Percentiles rank a stretch among this genome's conserved stretches.
Evolutionary conservation across 2,797 vertebrate species (phyloP).

Genomic region (Gallinago solitaria): DNA sequence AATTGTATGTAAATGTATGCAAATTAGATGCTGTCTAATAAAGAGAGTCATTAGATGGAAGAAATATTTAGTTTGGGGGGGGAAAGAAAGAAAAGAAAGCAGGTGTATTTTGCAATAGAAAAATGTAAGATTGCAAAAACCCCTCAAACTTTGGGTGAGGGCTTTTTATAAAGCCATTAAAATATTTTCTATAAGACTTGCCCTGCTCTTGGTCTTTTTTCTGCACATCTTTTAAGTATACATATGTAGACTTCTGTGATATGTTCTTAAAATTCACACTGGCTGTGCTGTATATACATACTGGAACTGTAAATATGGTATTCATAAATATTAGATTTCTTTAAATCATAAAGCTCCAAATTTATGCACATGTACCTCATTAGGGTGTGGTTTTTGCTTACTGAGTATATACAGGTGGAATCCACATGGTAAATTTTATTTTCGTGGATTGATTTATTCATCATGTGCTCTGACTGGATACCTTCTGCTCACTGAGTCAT

Average conservation of each 20-base stretch:
- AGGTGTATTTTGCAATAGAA: conserved; percentile 83
- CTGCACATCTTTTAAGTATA: neutral
- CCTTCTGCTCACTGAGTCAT: neutral
- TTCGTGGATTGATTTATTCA: conserved; percentile 3
- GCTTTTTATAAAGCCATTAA: conserved; percentile 74
- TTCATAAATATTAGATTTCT: neutral
- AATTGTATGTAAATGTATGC: conserved; percentile 89
- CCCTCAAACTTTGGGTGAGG: conserved; percentile 74
- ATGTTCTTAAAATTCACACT: neutral
- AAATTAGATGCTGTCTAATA: conserved; percentile 87
- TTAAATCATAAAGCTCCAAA: neutral
- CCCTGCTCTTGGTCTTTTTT: conserved; percentile 67
- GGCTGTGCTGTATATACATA: neutral
- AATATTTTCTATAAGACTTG: conserved; percentile 75
- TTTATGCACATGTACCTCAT: neutral
- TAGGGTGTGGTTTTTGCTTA: neutral
- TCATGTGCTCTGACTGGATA: neutral
- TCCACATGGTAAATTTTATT: neutral
- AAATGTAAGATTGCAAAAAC: conserved; percentile 76
- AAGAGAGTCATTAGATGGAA: conserved; percentile 88
- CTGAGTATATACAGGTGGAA: neutral
- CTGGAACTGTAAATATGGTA: neutral
- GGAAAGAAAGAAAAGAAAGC: conserved; percentile 73
- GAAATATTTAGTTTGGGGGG: conserved; percentile 84
- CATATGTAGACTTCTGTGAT: neutral